These are phyloP conservation scores for Bombus consobrinus DNA, from an alignment of 1,140 invertebrate species.

Conservation along the genomic window DNA sequence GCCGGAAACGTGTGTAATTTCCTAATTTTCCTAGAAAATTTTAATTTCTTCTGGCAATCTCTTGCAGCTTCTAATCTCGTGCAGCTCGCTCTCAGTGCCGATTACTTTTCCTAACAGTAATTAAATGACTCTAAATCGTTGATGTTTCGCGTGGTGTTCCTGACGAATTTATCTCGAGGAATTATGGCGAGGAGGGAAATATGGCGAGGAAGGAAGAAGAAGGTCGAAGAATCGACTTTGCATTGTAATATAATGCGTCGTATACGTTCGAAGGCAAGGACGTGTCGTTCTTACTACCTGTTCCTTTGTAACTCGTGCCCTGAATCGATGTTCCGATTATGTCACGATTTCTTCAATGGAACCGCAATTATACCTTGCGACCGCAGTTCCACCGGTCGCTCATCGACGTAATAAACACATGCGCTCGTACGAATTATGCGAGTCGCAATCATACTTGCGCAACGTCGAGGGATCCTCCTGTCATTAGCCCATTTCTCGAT, in stretches of 20 bases:
- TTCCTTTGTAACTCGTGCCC: slow-evolving; percentile 28
- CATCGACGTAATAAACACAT: slow-evolving; percentile 36
- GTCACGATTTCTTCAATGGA: slow-evolving; percentile 58
- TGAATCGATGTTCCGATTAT: slow-evolving; percentile 56
- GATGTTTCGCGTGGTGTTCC: not conserved
- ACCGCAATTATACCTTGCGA: slow-evolving; percentile 47
- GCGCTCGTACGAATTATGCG: slow-evolving; percentile 14
- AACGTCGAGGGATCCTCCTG: not conserved
- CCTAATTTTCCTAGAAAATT: slow-evolving; percentile 27
- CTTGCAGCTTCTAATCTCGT: not conserved
- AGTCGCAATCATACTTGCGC: slow-evolving; percentile 41
- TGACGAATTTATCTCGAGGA: not conserved
- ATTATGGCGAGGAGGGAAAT: not conserved
- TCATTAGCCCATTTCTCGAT: not conserved
- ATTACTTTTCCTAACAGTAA: no score
- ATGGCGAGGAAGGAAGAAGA: not conserved
- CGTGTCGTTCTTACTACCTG: slow-evolving; percentile 10
- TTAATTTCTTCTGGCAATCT: not conserved
- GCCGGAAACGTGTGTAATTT: slow-evolving; percentile 38
- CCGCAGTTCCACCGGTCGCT: slow-evolving; percentile 31
- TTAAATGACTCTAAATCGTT: not conserved
- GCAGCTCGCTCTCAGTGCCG: no score
- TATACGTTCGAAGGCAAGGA: slow-evolving; percentile 30
- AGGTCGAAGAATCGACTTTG: not conserved
- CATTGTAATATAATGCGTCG: not conserved